These are phyloP conservation scores for Hyalella azteca DNA, from an alignment of 2,888 invertebrate species.

Conservation along the genomic window DNA sequence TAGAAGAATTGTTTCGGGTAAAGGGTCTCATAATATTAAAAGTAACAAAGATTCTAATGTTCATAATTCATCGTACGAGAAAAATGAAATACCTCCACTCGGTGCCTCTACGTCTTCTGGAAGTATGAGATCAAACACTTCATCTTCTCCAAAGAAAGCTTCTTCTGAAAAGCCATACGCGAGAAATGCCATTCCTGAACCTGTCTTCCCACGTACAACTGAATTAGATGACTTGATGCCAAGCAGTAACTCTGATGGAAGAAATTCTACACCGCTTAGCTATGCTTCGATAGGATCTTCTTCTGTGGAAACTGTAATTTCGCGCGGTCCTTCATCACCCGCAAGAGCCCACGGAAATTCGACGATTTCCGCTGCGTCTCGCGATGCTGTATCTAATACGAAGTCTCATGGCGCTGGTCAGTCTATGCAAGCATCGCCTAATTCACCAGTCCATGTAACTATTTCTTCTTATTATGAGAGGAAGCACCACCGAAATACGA, in stretches of 20 bases:
- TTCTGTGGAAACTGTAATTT: slow-evolving; percentile 15
- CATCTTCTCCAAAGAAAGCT: neutral
- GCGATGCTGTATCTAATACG: too few relatives aligned
- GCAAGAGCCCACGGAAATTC: neutral
- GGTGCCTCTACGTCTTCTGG: neutral
- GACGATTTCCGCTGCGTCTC: too few relatives aligned
- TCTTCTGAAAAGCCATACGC: neutral
- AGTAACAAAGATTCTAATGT: neutral
- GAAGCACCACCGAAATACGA: neutral
- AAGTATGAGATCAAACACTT: neutral
- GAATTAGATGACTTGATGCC: neutral
- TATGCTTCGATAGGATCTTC: neutral
- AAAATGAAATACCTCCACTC: neutral
- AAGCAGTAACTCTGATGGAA: neutral
- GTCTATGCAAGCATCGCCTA: too few relatives aligned
- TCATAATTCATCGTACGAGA: neutral
- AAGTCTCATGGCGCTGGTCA: too few relatives aligned
- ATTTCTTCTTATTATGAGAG: slow-evolving; percentile 16
- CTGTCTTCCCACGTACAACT: neutral
- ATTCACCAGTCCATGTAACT: neutral
- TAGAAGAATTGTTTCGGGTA: too few relatives aligned
- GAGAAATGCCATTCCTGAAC: neutral
- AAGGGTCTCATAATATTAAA: neutral
- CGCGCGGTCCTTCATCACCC: neutral
- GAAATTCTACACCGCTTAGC: neutral